Evolutionary conservation across 2,888 invertebrate genomes (phyloP), one percentile per base, ranked within the genome.

Genomic region (Hypsopygia costalis): DNA sequence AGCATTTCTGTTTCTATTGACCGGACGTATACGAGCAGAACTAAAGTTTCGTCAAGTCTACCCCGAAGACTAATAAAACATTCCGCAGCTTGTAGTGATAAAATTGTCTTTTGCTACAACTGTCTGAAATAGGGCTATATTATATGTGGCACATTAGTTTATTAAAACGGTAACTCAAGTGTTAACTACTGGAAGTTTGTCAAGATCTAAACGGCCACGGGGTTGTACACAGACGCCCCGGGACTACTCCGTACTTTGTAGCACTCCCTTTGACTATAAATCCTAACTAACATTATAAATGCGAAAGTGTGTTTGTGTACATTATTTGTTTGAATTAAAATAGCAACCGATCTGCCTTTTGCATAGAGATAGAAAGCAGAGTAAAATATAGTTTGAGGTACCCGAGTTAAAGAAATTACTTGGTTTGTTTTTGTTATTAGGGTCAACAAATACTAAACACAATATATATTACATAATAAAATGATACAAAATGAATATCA

Each of bases 31-130:
- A 28, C 29, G 28, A 27, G 33, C 27, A 25, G 10, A 34, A 21
- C 25, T 11, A 20, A 30, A 34, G 29, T 36, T 36, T 28, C 29
- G 28, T 29, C 11, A 21, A 40, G 31, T 36, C 41, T 36, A 28
- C 36, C 38, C 36, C 11, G 21, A 41, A 45, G 39, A 45, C 36
- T 41, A 41, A 45, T 45, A 41, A 45, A 42, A 38, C 36, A 41
- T 33, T 41, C 41, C 35, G 34, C 32, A 38, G 33, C 31, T 10
- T 10, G 29, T 32, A 30, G 33, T 3, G 36, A 36, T 40, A 11
- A 41, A 41, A 45, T 33, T 36, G 38, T 41, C 34, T 32, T 38
- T 12, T 8, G 30, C 12, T n/a, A 11, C 11, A 5, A 34, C 34
- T 21, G n/a, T 6, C 12, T 35, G 27, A 28, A n/a, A 20, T 12